Percentiles rank a stretch among this genome's conserved stretches.
Conservation (phyloP, 1,140 invertebrate genomes). For the Drosophila tsacasi region DNA sequence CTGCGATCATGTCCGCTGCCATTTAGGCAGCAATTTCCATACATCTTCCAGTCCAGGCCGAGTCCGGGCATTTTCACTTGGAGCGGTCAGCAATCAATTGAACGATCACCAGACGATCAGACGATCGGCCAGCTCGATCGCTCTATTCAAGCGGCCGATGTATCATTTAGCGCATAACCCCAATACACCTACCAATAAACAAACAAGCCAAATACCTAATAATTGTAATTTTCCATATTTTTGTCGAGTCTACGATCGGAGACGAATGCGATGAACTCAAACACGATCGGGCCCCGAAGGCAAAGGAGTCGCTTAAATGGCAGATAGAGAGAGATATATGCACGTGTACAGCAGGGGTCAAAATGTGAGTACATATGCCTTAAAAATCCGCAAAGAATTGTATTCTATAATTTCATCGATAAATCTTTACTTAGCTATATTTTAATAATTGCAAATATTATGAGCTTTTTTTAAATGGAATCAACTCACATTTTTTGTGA, state of each 20-base stretch:
- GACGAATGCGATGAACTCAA: constrained; percentile 57
- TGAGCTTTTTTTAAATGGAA: no score
- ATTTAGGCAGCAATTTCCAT: constrained; percentile 79
- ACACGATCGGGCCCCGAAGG: constrained; percentile 55
- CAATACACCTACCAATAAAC: constrained; percentile 80
- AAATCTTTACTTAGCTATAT: no score
- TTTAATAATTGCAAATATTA: no score
- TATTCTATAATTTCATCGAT: not conserved
- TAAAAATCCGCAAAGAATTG: not conserved
- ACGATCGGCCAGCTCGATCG: constrained; percentile 51
- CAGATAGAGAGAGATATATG: constrained; percentile 31
- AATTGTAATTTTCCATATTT: constrained; percentile 83
- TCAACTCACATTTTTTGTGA: no score
- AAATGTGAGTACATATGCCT: no score
- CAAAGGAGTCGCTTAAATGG: constrained; percentile 57
- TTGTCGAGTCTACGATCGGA: constrained; percentile 56
- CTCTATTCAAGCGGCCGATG: constrained; percentile 73
- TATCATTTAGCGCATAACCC: constrained; percentile 81
- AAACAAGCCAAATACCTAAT: constrained; percentile 83
- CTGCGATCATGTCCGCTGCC: constrained; percentile 64
- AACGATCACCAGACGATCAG: constrained; percentile 48
- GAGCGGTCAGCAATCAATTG: constrained; percentile 60
- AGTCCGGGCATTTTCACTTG: constrained; percentile 63
- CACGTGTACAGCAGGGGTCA: not conserved
- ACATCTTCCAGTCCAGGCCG: constrained; percentile 46